These are phyloP conservation scores for Malurus melanocephalus DNA, from an alignment of 2,113 vertebrate genomes.

Conservation along the genomic window DNA sequence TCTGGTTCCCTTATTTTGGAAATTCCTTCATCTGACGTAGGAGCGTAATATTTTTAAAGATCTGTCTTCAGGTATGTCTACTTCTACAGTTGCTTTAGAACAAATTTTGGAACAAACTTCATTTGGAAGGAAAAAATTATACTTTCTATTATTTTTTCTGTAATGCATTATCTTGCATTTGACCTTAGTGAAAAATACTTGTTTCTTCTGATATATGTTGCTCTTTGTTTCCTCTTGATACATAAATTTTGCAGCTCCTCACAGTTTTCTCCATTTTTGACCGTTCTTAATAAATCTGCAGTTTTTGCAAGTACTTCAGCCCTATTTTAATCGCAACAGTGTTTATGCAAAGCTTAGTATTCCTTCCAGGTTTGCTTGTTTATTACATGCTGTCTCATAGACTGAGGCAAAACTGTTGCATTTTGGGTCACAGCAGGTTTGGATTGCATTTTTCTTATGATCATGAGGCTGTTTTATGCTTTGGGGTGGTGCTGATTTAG, in stretches of 20 bases:
- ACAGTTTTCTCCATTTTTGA: neutral
- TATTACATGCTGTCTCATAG: neutral
- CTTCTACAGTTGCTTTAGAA: neutral
- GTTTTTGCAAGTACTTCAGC: neutral
- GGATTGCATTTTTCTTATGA: neutral
- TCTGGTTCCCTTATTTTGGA: neutral
- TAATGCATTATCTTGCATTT: neutral
- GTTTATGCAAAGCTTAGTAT: neutral
- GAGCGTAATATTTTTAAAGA: neutral
- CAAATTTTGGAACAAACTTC: neutral
- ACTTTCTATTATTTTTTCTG: neutral
- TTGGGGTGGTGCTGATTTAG: neutral
- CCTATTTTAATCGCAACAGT: neutral
- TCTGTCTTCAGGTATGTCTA: neutral
- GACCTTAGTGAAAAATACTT: neutral
- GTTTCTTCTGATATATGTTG: neutral
- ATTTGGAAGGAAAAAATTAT: neutral
- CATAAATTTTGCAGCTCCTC: neutral
- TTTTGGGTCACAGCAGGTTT: neutral
- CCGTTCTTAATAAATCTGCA: neutral
- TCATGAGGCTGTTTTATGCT: neutral
- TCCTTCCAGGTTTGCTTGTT: neutral
- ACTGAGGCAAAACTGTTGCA: neutral
- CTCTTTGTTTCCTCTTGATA: neutral
- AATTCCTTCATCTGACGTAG: neutral